A percentile compares a stretch with the other conserved stretches of the same genome.
Conservation (phyloP, 2,888 invertebrate species). For the Muschampia plurimacula region DNA sequence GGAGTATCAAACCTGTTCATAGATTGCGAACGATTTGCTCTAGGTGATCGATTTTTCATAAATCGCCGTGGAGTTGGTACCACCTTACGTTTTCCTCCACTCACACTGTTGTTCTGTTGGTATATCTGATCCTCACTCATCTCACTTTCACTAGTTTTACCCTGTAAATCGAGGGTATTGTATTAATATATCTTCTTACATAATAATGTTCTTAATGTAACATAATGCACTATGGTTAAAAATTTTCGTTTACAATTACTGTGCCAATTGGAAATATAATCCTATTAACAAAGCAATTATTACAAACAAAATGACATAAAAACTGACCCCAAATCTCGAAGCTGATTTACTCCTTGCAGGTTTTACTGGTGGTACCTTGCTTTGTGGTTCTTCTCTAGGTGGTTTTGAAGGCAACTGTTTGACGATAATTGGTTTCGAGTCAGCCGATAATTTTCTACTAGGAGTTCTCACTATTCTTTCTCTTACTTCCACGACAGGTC, state of each 20-base stretch:
- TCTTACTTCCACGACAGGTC: conserved; percentile 72
- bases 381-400: conserved; percentile 64
- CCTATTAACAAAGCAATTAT: conserved; percentile 76
- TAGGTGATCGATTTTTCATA: conserved; percentile 74
- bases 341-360: conserved; percentile 82
- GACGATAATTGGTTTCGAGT: conserved; percentile 61
- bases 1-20: conserved; percentile 77
- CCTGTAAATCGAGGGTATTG: conserved; percentile 68
- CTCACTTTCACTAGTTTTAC: conserved; percentile 85
- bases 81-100: conserved; percentile 67
- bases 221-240: conserved; percentile 48
- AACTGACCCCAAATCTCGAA: conserved; percentile 82
- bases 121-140: conserved; percentile 82
- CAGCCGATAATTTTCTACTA: conserved; percentile 67
- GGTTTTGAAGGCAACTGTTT: conserved; percentile 59
- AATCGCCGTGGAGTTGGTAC: conserved; percentile 76
- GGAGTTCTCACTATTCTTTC: conserved; percentile 79
- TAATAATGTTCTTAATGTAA: conserved; percentile 15
- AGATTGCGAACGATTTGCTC: conserved; percentile 85
- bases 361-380: conserved; percentile 75
- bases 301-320: conserved; percentile 71
- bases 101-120: conserved; percentile 59
- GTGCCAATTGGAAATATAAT: conserved; percentile 69
- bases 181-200: conserved; percentile 55
- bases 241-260: conserved; percentile 48